Evolutionary conservation across 2,888 invertebrate species (phyloP).

Genomic region (Hypomecis punctinalis): DNA sequence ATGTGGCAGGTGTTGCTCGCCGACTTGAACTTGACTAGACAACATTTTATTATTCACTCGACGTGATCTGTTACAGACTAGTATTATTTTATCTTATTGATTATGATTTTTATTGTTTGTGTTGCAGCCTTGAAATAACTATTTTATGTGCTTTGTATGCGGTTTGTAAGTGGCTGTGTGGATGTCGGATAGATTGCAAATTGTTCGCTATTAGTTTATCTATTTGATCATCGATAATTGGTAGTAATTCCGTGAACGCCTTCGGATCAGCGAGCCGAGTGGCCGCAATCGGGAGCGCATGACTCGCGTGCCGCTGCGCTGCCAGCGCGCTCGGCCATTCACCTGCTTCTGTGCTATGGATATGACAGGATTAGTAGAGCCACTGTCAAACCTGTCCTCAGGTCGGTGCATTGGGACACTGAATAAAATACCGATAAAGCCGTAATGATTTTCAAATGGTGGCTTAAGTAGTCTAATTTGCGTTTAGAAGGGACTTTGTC

Average conservation of each 20-base stretch:
- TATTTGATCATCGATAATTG: slow-evolving; percentile 26
- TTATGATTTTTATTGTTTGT: slow-evolving; percentile 5
- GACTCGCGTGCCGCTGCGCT: slow-evolving; percentile 54
- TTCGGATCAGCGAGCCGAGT: slow-evolving; percentile 46
- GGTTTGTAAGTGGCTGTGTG: neutral
- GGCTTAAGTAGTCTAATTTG: too few relatives aligned
- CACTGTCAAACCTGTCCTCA: slow-evolving; percentile 7
- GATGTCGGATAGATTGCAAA: slow-evolving; percentile 9
- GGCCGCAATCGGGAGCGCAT: slow-evolving; percentile 60
- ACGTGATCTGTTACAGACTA: slow-evolving; percentile 50
- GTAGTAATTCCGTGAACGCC: slow-evolving; percentile 31
- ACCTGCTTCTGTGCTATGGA: slow-evolving; percentile 56
- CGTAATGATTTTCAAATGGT: neutral
- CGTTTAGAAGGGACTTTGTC: too few relatives aligned
- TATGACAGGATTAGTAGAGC: slow-evolving; percentile 35
- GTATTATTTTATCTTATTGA: slow-evolving; percentile 41
- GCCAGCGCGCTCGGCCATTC: slow-evolving; percentile 62
- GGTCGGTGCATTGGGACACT: neutral
- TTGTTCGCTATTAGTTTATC: slow-evolving; percentile 9
- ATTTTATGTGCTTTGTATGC: neutral
- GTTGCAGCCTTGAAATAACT: slow-evolving; percentile 4
- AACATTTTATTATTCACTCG: slow-evolving; percentile 66
- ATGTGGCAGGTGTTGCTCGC: slow-evolving; percentile 69
- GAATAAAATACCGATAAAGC: neutral
- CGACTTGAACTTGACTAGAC: slow-evolving; percentile 71